Conservation (phyloP, 2,888 invertebrate species). For the Eulithis prunata region DNA sequence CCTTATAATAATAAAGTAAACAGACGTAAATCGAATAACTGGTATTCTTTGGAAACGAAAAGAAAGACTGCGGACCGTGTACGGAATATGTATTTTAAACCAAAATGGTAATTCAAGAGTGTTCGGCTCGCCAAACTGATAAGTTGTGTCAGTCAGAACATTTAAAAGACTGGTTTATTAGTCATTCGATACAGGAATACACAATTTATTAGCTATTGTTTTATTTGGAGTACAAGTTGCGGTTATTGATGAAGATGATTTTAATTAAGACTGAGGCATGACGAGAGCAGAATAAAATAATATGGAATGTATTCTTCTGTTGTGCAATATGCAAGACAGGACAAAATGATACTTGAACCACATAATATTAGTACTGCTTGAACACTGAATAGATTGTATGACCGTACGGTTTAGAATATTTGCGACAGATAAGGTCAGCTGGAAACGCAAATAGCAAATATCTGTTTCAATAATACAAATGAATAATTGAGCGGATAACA, state of each 20-base stretch:
- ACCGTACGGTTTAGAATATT: conserved; percentile 27
- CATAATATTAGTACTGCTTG: not conserved
- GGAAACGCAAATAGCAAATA: conserved; percentile 37
- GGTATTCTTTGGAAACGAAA: conserved; percentile 59
- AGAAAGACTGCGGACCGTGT: conserved; percentile 57
- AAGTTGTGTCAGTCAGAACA: conserved; percentile 49
- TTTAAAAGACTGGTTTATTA: conserved; percentile 49
- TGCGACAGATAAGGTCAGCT: conserved; percentile 30
- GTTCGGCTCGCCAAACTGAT: conserved; percentile 49
- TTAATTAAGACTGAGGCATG: conserved; percentile 36
- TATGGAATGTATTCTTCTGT: not conserved
- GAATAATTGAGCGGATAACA: conserved; percentile 56
- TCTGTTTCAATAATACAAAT: conserved; percentile 35
- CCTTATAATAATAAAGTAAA: conserved; percentile 47
- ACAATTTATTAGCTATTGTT: conserved; percentile 63
- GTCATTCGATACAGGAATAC: conserved; percentile 45
- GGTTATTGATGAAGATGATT: conserved; percentile 27
- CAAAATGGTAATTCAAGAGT: conserved; percentile 57
- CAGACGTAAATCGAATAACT: conserved; percentile 54
- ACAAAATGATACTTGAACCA: conserved; percentile 10
- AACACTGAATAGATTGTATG: conserved; percentile 28
- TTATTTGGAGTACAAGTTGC: conserved; percentile 45
- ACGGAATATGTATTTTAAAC: conserved; percentile 48
- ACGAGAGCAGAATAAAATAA: conserved; percentile 27
- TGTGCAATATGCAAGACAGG: not conserved